A percentile compares a stretch with the other conserved stretches of the same genome.
Conservation (phyloP, 2,797 vertebrate species). For the Triplophysa yarkandensis region DNA sequence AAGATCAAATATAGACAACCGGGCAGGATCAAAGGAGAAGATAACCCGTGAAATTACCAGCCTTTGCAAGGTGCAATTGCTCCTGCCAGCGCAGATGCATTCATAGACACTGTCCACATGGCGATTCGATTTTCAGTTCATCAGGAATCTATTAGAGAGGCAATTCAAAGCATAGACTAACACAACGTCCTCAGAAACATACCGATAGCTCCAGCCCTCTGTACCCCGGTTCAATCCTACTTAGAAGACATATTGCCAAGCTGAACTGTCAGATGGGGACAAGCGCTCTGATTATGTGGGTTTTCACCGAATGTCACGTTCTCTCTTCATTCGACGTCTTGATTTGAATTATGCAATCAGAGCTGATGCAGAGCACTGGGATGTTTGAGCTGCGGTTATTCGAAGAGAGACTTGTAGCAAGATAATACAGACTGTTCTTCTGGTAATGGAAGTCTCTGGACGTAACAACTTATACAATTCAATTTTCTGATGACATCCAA, state of each 20-base stretch:
- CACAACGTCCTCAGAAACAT: conserved; percentile 24
- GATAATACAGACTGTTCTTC: conserved; percentile 55
- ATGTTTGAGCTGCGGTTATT: conserved; percentile 16
- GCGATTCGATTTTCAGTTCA: conserved; percentile 42
- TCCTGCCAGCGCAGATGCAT: conserved; percentile 29
- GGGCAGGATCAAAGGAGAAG: conserved; percentile 54
- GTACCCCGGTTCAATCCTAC: neutral
- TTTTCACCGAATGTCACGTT: conserved; percentile 10
- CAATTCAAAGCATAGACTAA: conserved; percentile 29
- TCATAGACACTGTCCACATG: conserved; percentile 32
- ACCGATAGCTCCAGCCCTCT: neutral
- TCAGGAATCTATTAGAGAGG: conserved; percentile 40
- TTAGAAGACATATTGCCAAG: neutral
- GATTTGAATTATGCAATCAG: conserved; percentile 38
- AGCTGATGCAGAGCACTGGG: neutral
- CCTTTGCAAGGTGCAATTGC: conserved; percentile 37
- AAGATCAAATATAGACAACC: conserved; percentile 57
- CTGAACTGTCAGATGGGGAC: conserved; percentile 5
- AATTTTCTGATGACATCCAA: conserved; percentile 43
- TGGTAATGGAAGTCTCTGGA: conserved; percentile 52
- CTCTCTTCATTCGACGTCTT: conserved; percentile 36
- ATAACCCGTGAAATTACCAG: conserved; percentile 55
- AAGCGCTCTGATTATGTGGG: conserved; percentile 26
- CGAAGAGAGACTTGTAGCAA: conserved; percentile 40
- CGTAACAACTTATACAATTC: conserved; percentile 47